Evolutionary conservation across 2,888 invertebrate species (phyloP).

Genomic region (Perdita meconis): DNA sequence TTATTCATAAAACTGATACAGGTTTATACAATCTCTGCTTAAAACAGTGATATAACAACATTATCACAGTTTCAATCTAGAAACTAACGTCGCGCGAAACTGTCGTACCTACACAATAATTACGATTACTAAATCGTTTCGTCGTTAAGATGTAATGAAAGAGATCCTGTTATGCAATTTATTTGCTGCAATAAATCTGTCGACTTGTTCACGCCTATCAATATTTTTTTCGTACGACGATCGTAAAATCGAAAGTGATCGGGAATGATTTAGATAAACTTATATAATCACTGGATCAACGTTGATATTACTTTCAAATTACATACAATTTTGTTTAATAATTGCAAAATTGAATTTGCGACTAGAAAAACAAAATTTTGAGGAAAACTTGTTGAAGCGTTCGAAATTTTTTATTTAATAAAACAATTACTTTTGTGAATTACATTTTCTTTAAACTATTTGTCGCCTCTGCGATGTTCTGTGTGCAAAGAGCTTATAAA

Average conservation of each 20-base stretch:
- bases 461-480: too few species aligned
- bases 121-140: constrained; percentile 7
- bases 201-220: not conserved
- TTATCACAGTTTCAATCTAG: constrained; percentile 42
- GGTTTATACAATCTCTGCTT: not conserved
- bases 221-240: not conserved
- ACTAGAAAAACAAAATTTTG: too few species aligned
- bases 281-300: not conserved
- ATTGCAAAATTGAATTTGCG: not conserved
- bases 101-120: constrained; percentile 17
- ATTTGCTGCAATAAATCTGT: constrained; percentile 2
- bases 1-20: constrained; percentile 4
- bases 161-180: constrained; percentile 3
- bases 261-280: not conserved
- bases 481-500: too few species aligned
- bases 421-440: too few species aligned
- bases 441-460: too few species aligned
- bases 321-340: not conserved
- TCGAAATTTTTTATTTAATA: too few species aligned
- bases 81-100: constrained; percentile 34
- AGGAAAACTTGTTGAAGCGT: too few species aligned
- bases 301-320: not conserved
- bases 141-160: constrained; percentile 3
- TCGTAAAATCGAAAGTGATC: not conserved
- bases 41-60: constrained; percentile 11